phyloP scores from a whole-genome alignment of 2,113 vertebrate species.

The Neolamprologus sp. region DNA sequence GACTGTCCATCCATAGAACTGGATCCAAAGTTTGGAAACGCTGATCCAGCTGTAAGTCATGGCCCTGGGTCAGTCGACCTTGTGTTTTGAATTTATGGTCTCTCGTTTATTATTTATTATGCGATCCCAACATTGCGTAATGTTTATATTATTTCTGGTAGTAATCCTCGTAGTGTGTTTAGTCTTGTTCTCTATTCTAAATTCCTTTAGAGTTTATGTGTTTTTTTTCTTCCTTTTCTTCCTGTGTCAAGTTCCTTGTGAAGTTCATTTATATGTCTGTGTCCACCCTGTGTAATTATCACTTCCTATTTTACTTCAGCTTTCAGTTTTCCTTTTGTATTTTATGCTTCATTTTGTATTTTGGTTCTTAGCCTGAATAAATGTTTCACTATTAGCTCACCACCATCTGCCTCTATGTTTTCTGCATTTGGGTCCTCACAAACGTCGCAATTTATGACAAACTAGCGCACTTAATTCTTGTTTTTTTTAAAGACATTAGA shows the following conservation, averaged over 20 bases:
- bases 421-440: not conserved
- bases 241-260: not conserved
- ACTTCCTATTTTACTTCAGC: not conserved
- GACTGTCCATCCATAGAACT: not conserved
- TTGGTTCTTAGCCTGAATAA: not conserved
- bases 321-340: not conserved
- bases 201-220: not conserved
- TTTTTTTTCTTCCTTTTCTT: not conserved
- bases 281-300: not conserved
- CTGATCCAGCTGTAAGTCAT: not conserved
- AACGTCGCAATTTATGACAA: not conserved
- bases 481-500: not conserved
- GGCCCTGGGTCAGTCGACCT: not conserved
- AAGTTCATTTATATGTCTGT: not conserved
- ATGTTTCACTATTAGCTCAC: not conserved
- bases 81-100: not conserved
- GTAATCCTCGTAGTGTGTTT: not conserved
- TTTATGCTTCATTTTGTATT: not conserved
- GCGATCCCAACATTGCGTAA: not conserved
- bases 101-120: not conserved
- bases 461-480: accelerated
- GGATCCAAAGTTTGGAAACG: not conserved
- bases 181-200: not conserved
- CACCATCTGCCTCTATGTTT: not conserved
- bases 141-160: not conserved